Percentiles rank a stretch among this genome's conserved stretches.
phyloP scores from a whole-genome alignment of 35 echinoderm and acorn worm species.

The Chiridota heheva region DNA sequence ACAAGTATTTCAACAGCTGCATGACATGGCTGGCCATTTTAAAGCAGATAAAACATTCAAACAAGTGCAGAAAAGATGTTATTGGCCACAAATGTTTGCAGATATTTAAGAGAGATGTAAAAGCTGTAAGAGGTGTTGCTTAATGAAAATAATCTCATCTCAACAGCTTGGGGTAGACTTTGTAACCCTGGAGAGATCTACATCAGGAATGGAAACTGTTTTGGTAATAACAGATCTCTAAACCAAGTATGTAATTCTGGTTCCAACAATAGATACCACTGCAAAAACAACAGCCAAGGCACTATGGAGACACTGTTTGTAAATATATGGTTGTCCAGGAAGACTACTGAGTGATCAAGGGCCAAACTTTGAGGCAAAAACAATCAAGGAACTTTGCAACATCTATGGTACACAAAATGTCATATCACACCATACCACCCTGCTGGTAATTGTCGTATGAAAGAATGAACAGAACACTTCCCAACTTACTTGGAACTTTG shows the following conservation, averaged over 20 bases:
- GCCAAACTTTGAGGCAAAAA: conserved; percentile 36
- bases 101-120: conserved; percentile 32
- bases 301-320: conserved; percentile 23
- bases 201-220: conserved; percentile 14
- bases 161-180: conserved; percentile 51
- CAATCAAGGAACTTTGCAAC: conserved; percentile 3
- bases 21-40: conserved; percentile 29
- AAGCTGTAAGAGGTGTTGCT: conserved; percentile 1
- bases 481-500: conserved; percentile 36
- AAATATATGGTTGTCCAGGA: conserved; percentile 28
- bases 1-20: neutral
- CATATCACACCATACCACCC: conserved; percentile 51
- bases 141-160: conserved; percentile 36
- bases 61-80: conserved; percentile 10
- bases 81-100: conserved; percentile 8
- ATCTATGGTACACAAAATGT: conserved; percentile 47
- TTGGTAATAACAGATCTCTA: conserved; percentile 59
- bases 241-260: conserved; percentile 65
- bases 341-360: conserved; percentile 32
- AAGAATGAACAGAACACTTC: conserved; percentile 34
- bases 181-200: conserved; percentile 23
- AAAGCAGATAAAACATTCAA: conserved; percentile 1
- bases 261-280: conserved; percentile 53
- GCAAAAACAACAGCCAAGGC: conserved; percentile 30
- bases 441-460: conserved; percentile 42